Base-by-base conservation (phyloP, 2,888 invertebrate species). In the Chaetogeoica ovagalla region DNA sequence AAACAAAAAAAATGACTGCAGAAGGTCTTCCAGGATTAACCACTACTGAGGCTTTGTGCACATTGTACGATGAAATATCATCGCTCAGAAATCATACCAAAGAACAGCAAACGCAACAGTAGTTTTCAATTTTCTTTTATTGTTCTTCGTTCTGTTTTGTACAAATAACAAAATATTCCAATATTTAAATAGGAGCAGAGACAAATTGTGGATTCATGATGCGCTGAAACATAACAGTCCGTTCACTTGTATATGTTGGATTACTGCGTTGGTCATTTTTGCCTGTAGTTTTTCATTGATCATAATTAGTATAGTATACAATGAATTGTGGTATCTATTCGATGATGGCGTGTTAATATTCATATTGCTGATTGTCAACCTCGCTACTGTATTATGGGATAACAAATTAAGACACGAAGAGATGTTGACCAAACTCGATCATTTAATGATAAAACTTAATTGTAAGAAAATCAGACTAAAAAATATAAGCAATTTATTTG, bases 11-110 rank as follows among this genome's bases (percentile, higher is more conserved):
- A 60, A 77, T 77, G 77, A 19, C 23, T 69, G 48, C 21, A 4
- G 65, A 77, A 69, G 69, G 7, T 1, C 69, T 62, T 69, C 68
- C 74, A 48, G 93, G 93, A 37, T 88, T 92, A 83, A 88, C 90
- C 66, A 93, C 93, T 17, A 88, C 88, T 85, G 90, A 90, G 82
- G 93, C 94, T 39, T 86, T 94, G 81, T 87, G 89, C 83, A 91
- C 90, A 85, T 88, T 94, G 82, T 89, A 91, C 84, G 89, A 90
- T 84, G 93, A 93, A 85, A 91, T 94, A 83, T 88, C 89, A 83
- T 86, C 86, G 82, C 89, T 91, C 82, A 87, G 94, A 81, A 86
- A 88, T 68, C 90, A 91, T 82, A 81, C 60, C 52, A 82, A 65
- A 68, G 62, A 74, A n/a, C 79, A 62, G 66, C 73, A 74, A 57